Evolutionary conservation across 2,797 vertebrate species (phyloP), one percentile per base, ranked within the genome.

Genomic region (Chrysocyon brachyurus): DNA sequence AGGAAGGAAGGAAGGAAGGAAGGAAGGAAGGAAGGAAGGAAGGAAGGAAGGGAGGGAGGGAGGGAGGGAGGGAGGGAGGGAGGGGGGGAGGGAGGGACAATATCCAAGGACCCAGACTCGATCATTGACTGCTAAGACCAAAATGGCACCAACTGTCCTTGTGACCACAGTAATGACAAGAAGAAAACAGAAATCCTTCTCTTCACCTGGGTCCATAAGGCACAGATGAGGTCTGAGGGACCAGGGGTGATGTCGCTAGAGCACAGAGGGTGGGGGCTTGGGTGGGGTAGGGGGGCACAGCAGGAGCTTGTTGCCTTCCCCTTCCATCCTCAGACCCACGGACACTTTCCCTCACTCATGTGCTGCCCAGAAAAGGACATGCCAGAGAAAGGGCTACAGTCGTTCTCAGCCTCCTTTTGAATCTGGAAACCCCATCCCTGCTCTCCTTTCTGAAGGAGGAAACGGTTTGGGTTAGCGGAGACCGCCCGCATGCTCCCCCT

Each of bases 381-480:
- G 94, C 97, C 75, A 81, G 97, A 98, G 98, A 98, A 98, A 97
- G 56, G 96, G 97, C 96, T 96, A 78, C 98, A 97, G 97, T 96
- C 14, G 36, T 97, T 98, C 97, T 98, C 98, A 98, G 96, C 77
- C 79, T 90, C 97, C 73, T 90, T 95, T 81, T 79, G 90, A 97
- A 97, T 98, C 98, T 99, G 98, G 98, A 98, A 99, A 98, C 97
- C 98, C 98, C 98, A 96, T 98, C 98, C 98, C 86, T 96, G 96
- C 94, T 96, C 98, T 98, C 98, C 98, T 98, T 98, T 98, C 97
- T 0, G 57, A 96, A 91, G 90, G 94, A 99, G 98, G 99, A 99
- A 99, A 99, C 96, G 0, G 98, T 95, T 98, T 11, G 72, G 98
- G 98, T 99, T 98, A 98, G 99, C 12, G 21, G 36, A 72, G 28